Percentiles rank a stretch among this genome's conserved stretches.
These are phyloP conservation scores for Uropetala carovei DNA, from an alignment of 2,888 invertebrate genomes.

Conservation along the genomic window DNA sequence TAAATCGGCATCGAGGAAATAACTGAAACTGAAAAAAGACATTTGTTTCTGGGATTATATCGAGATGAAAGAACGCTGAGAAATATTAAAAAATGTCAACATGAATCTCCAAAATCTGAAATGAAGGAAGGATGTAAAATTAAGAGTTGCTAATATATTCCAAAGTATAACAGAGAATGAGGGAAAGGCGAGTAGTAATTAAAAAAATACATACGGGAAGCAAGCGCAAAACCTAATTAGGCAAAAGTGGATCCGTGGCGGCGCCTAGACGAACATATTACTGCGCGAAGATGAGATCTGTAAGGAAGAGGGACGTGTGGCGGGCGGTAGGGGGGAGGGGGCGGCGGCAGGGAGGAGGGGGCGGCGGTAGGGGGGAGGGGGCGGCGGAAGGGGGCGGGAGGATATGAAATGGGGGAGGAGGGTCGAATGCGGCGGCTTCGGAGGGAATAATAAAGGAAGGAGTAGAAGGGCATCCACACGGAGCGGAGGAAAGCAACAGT, in stretches of 20 bases:
- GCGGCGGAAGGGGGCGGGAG: not conserved
- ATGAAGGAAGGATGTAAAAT: no score
- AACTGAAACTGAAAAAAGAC: no score
- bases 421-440: not conserved
- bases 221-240: not conserved
- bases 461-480: not conserved
- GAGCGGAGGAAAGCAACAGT: constrained; percentile 52
- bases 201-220: not conserved
- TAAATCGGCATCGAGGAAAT: no score
- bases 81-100: no score
- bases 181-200: not conserved
- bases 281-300: constrained; percentile 4
- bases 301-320: not conserved
- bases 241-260: not conserved
- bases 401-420: not conserved
- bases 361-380: not conserved
- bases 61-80: no score
- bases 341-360: not conserved
- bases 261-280: not conserved
- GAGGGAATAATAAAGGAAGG: not conserved
- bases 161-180: not conserved
- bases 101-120: no score
- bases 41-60: no score
- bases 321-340: not conserved
- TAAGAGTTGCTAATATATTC: no score